Evolutionary conservation across 2,797 vertebrate species (phyloP).

Genomic region (Pseudocheirus occidentalis): DNA sequence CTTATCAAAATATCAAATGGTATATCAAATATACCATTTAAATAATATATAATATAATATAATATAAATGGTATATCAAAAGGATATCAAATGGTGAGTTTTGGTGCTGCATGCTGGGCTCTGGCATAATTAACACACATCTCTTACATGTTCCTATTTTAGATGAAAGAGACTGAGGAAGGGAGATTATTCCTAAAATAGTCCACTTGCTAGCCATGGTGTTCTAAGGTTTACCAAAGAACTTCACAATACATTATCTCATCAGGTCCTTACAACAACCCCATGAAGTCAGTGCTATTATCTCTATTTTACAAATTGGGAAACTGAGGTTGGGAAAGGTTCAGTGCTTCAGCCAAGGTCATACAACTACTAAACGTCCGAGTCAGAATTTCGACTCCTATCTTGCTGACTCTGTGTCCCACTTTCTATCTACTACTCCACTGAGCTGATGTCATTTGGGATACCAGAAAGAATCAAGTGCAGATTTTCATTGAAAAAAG

Average conservation of each 20-base stretch:
- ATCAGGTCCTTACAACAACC: background rate
- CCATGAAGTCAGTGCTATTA: background rate
- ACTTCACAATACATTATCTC: background rate
- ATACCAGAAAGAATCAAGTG: slow-evolving; percentile 62
- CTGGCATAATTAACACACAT: slow-evolving; percentile 52
- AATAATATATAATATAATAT: too few relatives aligned
- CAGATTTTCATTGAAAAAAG: slow-evolving; percentile 64
- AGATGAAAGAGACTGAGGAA: slow-evolving; percentile 57
- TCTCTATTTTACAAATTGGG: background rate
- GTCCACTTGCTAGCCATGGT: slow-evolving; percentile 47
- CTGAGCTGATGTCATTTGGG: background rate
- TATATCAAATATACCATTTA: too few relatives aligned
- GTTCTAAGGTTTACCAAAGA: background rate
- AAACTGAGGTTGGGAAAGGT: background rate
- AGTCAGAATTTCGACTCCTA: background rate
- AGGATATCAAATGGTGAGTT: slow-evolving; percentile 28
- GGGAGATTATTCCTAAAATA: slow-evolving; percentile 64
- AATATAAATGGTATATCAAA: too few relatives aligned
- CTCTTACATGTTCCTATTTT: slow-evolving; percentile 57
- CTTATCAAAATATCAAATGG: too few relatives aligned
- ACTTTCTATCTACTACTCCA: background rate
- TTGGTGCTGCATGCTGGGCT: slow-evolving; percentile 60
- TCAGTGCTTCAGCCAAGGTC: background rate
- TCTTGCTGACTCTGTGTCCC: background rate
- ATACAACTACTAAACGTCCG: background rate